These are phyloP conservation scores for Umimayanthus kanabou DNA, from an alignment of 92 coral and sea anemone genomes.

Conservation along the genomic window DNA sequence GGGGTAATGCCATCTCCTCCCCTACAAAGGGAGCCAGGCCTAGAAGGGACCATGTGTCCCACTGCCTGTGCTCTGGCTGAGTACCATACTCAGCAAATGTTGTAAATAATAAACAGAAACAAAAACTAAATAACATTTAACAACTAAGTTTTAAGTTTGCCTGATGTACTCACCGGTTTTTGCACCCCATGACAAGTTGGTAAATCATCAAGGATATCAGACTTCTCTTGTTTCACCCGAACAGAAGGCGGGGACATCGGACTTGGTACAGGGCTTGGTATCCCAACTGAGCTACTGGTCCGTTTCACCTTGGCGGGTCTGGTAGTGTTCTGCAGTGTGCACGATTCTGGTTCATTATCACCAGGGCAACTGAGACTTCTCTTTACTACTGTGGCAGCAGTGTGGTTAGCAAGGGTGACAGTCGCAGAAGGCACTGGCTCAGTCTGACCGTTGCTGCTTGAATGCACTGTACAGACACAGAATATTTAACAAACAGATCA, in stretches of 20 bases:
- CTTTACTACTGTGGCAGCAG: conserved; percentile 49
- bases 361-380: conserved; percentile 70
- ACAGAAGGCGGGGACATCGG: conserved; percentile 55
- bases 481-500: not conserved
- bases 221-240: conserved; percentile 69
- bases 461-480: not conserved
- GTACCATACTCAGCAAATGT: no score
- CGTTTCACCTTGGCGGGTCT: conserved; percentile 55
- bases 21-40: no score
- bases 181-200: conserved; percentile 56
- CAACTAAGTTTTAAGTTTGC: no score
- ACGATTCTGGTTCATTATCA: not conserved
- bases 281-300: conserved; percentile 62
- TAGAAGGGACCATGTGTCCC: no score
- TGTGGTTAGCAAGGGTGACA: conserved; percentile 26
- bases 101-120: no score
- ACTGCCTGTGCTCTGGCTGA: no score
- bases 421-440: not conserved
- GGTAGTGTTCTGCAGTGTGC: not conserved
- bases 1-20: no score
- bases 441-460: conserved; percentile 39
- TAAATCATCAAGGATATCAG: conserved; percentile 61
- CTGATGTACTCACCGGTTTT: conserved; percentile 61
- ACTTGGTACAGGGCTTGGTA: conserved; percentile 50
- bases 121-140: no score